Conservation (phyloP, 2,888 invertebrate species). For the Lamproptera curius region DNA sequence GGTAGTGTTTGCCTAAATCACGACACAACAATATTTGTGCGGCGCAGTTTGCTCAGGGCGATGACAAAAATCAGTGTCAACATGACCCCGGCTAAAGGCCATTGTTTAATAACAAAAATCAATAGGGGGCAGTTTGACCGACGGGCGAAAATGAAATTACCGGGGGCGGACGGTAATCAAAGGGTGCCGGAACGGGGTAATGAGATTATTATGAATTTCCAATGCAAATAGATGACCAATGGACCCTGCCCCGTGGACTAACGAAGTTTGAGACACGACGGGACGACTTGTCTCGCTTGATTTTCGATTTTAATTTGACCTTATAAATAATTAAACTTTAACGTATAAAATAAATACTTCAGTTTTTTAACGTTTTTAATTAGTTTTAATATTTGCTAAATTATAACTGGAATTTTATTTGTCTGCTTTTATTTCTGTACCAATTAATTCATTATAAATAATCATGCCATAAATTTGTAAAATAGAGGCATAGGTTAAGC, state of each 20-base stretch:
- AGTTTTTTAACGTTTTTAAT: neutral
- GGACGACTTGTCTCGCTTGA: too few species aligned
- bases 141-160: constrained; percentile 37
- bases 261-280: constrained; percentile 1
- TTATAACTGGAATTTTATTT: neutral
- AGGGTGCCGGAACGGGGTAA: constrained; percentile 49
- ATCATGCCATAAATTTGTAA: neutral
- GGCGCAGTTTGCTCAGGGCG: constrained; percentile 6
- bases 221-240: constrained; percentile 68
- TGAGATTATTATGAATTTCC: constrained; percentile 68
- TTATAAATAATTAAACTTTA: too few species aligned
- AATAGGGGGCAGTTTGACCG: constrained; percentile 32
- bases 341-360: too few species aligned
- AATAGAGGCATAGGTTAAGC: neutral
- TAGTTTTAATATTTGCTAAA: neutral
- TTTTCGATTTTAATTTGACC: too few species aligned
- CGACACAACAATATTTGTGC: constrained; percentile 3
- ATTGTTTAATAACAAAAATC: constrained; percentile 36
- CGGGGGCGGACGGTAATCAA: constrained; percentile 50
- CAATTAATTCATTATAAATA: neutral
- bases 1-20: constrained; percentile 6
- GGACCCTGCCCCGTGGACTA: constrained; percentile 39
- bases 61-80: constrained; percentile 24
- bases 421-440: neutral
- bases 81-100: constrained; percentile 23